Base-by-base conservation (phyloP, 2,797 vertebrate species). In the Gymnopithys bicolor region DNA sequence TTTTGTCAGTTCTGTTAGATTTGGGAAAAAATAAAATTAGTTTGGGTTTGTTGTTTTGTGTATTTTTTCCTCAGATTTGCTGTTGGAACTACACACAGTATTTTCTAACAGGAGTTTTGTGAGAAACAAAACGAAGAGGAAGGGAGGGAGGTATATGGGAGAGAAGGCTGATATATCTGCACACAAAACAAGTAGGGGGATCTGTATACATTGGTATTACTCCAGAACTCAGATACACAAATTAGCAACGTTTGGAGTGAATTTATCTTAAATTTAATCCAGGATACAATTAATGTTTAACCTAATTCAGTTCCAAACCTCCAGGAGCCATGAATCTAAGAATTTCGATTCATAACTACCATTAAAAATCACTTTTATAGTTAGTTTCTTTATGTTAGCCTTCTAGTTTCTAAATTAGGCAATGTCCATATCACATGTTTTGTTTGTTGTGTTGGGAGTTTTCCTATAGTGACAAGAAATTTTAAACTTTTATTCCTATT, bases 251-350 rank as follows among this genome's bases (percentile, higher is more conserved):
- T 64, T 53, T 86, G 27, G 43, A 80, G 24, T 28, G 6, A 23
- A 52, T 84, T 94, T 89, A 63, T 59, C 80, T 80, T 28, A 73
- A 87, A 48, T 53, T 73, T 60, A 83, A 68, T 84, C 49, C 59
- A 84, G 37, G 19, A 77, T 35, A 45, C 22, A 62, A 70, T 80
- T 91, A 80, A 91, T 55, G 7, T 81, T 91, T 91, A 89, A 81
- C 43, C 14, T 60, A 80, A 89, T 71, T n/a, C 39, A 85, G 35
- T 53, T 60, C 17, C 45, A 85, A 18, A 67, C 30, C 13, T 67
- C 70, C 55, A 83, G 52, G 82, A 79, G 45, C 2, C 19, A 37
- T 53, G 9, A 74, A 17, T 63, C 5, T 25, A 56, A 77, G 13
- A 4, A 4, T 74, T 55, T 81, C 13, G 22, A 62, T 11, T 30